phyloP scores from a whole-genome alignment of 2,797 vertebrate genomes.

The Sebastiscus albofasciatus region DNA sequence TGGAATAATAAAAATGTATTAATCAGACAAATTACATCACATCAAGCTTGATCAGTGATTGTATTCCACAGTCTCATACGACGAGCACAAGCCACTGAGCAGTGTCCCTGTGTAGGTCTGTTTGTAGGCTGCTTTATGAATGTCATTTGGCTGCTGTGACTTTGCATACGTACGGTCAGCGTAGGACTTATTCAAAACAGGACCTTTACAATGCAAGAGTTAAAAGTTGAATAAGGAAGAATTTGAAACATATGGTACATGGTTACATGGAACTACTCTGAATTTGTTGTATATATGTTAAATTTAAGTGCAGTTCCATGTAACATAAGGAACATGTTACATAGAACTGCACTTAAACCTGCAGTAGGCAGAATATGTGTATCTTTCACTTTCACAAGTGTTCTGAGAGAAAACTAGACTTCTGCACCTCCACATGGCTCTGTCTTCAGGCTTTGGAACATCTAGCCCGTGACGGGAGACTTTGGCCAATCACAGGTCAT shows the following conservation, averaged over 20 bases:
- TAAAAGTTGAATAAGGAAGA: neutral
- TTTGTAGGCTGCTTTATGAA: neutral
- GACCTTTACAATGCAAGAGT: neutral
- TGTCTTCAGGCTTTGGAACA: no score
- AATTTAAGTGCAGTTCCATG: no score
- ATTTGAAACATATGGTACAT: neutral
- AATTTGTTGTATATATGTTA: no score
- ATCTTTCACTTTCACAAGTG: no score
- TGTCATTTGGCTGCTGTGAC: neutral
- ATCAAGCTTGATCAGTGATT: neutral
- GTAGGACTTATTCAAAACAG: constrained; percentile 41
- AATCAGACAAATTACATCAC: neutral
- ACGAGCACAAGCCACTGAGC: neutral
- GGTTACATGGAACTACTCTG: neutral
- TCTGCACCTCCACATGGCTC: no score
- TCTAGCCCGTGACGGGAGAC: no score
- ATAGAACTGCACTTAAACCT: neutral
- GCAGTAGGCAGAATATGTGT: no score
- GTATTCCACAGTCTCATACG: neutral
- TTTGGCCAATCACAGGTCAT: no score
- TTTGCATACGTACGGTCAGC: constrained; percentile 17
- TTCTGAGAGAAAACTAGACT: no score
- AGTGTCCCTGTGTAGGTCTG: neutral
- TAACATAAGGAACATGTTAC: neutral
- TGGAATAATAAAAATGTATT: neutral